phyloP scores from a whole-genome alignment of 2,797 vertebrate species.

The Channallabes apus region DNA sequence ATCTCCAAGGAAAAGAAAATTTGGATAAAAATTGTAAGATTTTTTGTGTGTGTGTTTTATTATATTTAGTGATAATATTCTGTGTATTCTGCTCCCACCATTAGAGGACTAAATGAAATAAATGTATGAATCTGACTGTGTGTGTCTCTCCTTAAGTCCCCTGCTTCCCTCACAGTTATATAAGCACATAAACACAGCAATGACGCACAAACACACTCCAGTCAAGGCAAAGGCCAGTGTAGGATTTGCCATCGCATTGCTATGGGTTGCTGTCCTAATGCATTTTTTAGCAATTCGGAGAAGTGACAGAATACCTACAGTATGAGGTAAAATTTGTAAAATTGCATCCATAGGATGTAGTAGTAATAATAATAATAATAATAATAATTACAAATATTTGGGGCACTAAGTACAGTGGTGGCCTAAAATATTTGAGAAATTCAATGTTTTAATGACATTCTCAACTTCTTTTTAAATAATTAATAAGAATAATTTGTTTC shows the following conservation, averaged over 20 bases:
- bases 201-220: constrained; percentile 29
- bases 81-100: neutral
- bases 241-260: constrained; percentile 26
- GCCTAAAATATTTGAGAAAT: too few relatives aligned
- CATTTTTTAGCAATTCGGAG: constrained; percentile 2
- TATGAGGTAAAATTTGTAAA: too few relatives aligned
- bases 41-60: neutral
- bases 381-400: neutral
- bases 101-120: constrained; percentile 3
- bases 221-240: constrained; percentile 20
- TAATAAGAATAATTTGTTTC: too few relatives aligned
- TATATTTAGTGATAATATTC: neutral
- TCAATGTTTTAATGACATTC: too few relatives aligned
- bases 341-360: neutral
- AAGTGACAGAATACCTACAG: neutral
- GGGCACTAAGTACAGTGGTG: neutral
- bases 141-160: constrained; percentile 7
- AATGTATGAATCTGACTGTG: constrained; percentile 20
- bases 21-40: neutral
- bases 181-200: constrained; percentile 32
- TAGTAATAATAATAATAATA: neutral
- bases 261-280: constrained; percentile 5
- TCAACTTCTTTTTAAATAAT: too few relatives aligned
- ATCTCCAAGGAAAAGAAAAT: neutral
- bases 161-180: constrained; percentile 26